Conservation (phyloP, 2,797 vertebrate species). For the Acrossocheilus fasciatus region DNA sequence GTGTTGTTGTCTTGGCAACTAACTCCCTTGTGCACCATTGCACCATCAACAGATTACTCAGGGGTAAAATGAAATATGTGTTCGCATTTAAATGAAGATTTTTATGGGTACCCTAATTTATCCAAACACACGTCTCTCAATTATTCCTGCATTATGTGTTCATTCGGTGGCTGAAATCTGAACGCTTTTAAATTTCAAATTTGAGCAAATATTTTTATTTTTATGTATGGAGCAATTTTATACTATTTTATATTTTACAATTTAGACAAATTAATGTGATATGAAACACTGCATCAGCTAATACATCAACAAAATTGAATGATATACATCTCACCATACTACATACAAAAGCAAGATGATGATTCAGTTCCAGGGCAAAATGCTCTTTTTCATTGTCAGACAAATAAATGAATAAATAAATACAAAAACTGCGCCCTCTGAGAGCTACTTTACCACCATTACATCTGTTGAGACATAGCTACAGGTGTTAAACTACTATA, state of each 20-base stretch:
- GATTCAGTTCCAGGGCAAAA: neutral
- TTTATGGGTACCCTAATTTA: neutral
- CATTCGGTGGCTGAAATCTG: neutral
- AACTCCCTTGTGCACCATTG: constrained; percentile 43
- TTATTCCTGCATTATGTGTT: neutral
- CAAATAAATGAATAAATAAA: neutral
- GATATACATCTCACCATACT: neutral
- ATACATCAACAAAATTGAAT: neutral
- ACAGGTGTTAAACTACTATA: constrained; percentile 54
- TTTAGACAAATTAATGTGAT: neutral
- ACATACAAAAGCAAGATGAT: neutral
- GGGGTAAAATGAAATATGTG: constrained; percentile 22
- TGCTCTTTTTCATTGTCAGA: neutral
- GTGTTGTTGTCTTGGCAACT: constrained; percentile 62
- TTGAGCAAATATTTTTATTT: neutral
- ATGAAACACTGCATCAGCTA: neutral
- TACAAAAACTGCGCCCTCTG: constrained; percentile 21
- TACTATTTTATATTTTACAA: neutral
- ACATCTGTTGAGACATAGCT: constrained; percentile 43
- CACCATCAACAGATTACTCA: constrained; percentile 29
- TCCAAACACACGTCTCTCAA: neutral
- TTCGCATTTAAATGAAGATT: neutral
- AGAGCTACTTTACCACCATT: neutral
- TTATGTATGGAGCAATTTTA: neutral
- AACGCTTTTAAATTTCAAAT: neutral